Conservation (phyloP, 2,888 invertebrate species). For the Orthosia cruda region DNA sequence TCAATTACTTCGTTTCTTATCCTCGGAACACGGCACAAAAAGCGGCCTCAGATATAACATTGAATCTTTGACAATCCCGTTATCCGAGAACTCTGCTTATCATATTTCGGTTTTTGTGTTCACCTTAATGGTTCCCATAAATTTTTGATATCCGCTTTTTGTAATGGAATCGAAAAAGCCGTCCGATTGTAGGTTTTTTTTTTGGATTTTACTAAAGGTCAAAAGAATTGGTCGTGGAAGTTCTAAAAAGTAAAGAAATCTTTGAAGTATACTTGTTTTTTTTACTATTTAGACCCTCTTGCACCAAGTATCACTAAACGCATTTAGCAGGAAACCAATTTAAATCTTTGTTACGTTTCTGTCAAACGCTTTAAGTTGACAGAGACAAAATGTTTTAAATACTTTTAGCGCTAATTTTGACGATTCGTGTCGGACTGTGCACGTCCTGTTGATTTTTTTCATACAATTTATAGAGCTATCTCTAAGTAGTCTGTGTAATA, state of each 20-base stretch:
- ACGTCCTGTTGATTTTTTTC: too few species aligned
- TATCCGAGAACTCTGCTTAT: conserved; percentile 72
- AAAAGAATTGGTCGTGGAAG: background rate
- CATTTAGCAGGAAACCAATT: background rate
- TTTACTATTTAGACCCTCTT: background rate
- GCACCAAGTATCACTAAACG: background rate
- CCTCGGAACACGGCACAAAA: conserved; percentile 54
- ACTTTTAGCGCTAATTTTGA: too few species aligned
- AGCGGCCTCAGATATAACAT: conserved; percentile 53
- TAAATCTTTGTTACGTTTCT: background rate
- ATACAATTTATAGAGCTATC: too few species aligned
- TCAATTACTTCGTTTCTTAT: conserved; percentile 55
- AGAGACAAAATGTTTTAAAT: too few species aligned
- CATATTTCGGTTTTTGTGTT: conserved; percentile 85
- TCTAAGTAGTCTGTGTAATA: too few species aligned
- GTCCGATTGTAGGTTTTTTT: conserved; percentile 39
- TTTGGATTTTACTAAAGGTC: conserved; percentile 19
- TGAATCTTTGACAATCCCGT: conserved; percentile 84
- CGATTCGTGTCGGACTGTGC: too few species aligned
- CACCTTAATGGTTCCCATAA: conserved; percentile 88
- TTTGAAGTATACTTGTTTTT: background rate
- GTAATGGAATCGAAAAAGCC: conserved; percentile 60
- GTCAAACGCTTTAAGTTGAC: background rate
- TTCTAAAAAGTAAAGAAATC: background rate
- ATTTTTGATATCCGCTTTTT: conserved; percentile 87